These are phyloP conservation scores for Parus major DNA, from an alignment of 2,113 vertebrate species.

Conservation along the genomic window DNA sequence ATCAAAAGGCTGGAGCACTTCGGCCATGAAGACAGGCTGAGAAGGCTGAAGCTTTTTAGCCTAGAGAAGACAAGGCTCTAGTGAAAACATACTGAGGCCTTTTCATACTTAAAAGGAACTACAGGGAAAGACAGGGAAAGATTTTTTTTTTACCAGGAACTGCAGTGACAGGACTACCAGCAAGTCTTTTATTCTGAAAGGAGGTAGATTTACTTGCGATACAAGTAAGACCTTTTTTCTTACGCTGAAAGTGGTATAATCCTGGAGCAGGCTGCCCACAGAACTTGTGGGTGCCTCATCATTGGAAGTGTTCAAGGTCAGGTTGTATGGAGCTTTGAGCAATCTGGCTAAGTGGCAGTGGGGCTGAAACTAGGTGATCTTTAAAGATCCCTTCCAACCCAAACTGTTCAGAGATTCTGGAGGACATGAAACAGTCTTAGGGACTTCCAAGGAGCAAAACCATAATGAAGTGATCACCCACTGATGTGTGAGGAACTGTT, in stretches of 20 bases:
- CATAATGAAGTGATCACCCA: not conserved
- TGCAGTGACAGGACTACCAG: not conserved
- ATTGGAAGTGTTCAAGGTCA: not conserved
- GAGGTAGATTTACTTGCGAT: not conserved
- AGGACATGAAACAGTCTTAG: not conserved
- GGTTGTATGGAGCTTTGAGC: not conserved
- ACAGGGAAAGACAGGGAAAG: not conserved
- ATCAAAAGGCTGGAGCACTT: not conserved
- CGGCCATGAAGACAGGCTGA: not conserved
- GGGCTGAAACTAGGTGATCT: not conserved
- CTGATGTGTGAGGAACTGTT: not conserved
- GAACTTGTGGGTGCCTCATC: not conserved
- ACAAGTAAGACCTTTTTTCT: not conserved
- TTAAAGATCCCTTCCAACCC: not conserved
- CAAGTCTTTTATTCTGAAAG: not conserved
- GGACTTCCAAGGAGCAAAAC: not conserved
- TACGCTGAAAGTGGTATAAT: not conserved
- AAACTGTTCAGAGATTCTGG: not conserved
- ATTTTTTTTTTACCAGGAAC: not conserved
- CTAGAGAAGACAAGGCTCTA: not conserved
- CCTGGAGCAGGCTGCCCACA: not conserved
- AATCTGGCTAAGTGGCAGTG: not conserved
- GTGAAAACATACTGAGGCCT: not conserved
- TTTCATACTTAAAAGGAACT: not conserved
- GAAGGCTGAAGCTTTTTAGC: not conserved